Evolutionary conservation across 2,113 vertebrate species (phyloP).

Genomic region (Globicephala melas): DNA sequence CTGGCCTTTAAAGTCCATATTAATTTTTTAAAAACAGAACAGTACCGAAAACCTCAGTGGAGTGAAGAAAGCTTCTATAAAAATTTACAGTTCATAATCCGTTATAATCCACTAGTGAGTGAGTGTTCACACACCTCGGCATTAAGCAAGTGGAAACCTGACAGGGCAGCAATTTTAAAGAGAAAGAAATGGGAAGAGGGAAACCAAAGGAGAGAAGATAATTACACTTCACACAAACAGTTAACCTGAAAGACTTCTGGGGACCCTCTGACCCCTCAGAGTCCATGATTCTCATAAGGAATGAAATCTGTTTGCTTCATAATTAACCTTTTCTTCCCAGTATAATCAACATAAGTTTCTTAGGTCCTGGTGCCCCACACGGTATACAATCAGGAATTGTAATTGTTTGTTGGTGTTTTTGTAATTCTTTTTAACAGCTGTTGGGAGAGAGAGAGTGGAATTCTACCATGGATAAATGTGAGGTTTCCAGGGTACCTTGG

Average conservation of each 20-base stretch:
- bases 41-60: constrained; percentile 46
- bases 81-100: constrained; percentile 77
- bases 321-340: neutral
- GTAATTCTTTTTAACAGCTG: neutral
- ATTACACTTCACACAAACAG: neutral
- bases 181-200: constrained; percentile 56
- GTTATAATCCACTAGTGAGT: constrained; percentile 59
- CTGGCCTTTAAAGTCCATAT: constrained; percentile 46
- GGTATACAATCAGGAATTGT: neutral
- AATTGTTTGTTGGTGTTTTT: neutral
- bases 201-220: neutral
- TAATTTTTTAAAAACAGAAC: constrained; percentile 51
- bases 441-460: neutral
- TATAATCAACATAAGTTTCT: neutral
- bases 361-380: neutral
- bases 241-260: neutral
- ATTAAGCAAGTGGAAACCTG: constrained; percentile 64
- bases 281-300: neutral
- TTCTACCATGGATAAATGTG: neutral
- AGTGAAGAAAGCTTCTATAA: neutral
- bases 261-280: neutral
- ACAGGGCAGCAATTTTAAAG: constrained; percentile 67
- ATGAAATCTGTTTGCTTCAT: neutral
- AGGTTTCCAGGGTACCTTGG: neutral
- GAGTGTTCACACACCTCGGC: constrained; percentile 69